Evolutionary conservation across 2,797 vertebrate genomes (phyloP).

Genomic region (Acanthiza pusilla): DNA sequence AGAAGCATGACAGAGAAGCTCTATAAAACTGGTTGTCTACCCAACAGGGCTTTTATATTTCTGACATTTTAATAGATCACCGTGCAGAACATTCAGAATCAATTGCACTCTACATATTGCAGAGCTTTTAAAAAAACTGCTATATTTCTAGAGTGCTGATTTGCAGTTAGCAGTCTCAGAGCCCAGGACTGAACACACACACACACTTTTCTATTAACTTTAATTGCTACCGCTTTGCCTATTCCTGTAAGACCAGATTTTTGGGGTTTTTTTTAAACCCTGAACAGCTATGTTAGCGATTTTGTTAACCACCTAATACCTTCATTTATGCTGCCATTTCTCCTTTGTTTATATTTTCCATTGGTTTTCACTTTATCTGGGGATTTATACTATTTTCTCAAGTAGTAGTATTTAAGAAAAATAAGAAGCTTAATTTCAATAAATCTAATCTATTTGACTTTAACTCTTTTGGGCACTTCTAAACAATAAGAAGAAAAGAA

Average conservation of each 20-base stretch:
- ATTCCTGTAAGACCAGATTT: neutral
- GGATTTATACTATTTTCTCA: neutral
- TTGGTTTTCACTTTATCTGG: neutral
- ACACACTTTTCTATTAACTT: neutral
- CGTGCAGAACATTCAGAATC: neutral
- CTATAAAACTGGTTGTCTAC: neutral
- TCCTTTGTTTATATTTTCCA: neutral
- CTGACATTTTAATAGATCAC: neutral
- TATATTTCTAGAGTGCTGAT: neutral
- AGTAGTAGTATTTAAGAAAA: neutral
- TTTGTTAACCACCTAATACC: neutral
- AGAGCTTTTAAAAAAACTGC: neutral
- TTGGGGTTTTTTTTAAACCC: neutral
- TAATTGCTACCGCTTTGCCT: neutral
- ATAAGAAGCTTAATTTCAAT: neutral
- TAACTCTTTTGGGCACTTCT: neutral
- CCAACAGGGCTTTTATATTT: neutral
- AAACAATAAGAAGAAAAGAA: neutral
- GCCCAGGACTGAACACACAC: neutral
- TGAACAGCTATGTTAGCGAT: neutral
- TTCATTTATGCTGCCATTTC: neutral
- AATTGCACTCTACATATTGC: neutral
- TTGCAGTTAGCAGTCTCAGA: neutral
- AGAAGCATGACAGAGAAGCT: neutral
- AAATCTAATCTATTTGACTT: neutral